These are phyloP conservation scores for Rhabdomys dilectus DNA, from an alignment of 2,113 vertebrate genomes.

Conservation along the genomic window DNA sequence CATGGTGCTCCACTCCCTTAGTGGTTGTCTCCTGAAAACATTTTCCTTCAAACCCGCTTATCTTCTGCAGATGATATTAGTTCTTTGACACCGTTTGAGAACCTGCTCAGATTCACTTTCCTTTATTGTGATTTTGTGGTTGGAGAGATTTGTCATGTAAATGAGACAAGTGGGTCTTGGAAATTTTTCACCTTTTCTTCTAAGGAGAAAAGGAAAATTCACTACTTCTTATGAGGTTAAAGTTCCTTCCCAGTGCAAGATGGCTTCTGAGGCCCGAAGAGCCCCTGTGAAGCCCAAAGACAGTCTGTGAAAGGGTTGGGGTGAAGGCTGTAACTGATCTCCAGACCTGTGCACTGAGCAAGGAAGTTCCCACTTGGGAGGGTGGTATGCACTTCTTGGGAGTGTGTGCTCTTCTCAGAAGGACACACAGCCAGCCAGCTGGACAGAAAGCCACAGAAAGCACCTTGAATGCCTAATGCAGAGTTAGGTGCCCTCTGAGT, in stretches of 20 bases:
- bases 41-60: neutral
- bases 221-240: neutral
- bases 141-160: slow-evolving; percentile 41
- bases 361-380: slow-evolving; percentile 4
- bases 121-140: neutral
- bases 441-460: neutral
- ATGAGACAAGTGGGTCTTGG: neutral
- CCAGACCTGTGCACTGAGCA: too few species aligned
- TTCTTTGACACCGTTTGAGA: neutral
- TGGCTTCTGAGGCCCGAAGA: neutral
- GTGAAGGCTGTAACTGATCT: neutral
- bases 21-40: neutral
- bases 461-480: neutral
- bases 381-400: neutral
- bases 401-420: neutral
- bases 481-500: fast-evolving
- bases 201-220: neutral
- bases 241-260: neutral
- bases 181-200: neutral
- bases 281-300: neutral
- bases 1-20: neutral
- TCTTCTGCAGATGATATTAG: neutral
- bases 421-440: neutral
- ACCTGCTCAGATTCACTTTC: neutral
- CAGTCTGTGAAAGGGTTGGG: neutral